Percentiles rank a stretch among this genome's conserved stretches.
These are phyloP conservation scores for Scophthalmus maximus DNA, from an alignment of 2,113 vertebrate genomes.

Conservation along the genomic window DNA sequence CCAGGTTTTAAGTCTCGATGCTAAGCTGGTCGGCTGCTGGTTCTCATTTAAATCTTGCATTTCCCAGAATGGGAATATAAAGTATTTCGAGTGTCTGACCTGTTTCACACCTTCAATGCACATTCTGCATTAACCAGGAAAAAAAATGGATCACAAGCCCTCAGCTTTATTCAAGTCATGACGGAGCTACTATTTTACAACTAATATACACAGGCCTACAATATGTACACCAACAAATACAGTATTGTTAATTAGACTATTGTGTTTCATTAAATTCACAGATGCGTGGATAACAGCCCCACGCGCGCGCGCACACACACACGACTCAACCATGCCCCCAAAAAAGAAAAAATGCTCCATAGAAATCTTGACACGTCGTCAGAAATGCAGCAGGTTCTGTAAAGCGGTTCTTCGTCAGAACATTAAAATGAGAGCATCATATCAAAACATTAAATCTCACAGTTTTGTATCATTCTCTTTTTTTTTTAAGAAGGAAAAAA, in stretches of 20 bases:
- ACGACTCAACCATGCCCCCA: constrained; percentile 29
- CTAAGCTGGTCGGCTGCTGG: no score
- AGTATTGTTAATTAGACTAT: constrained; percentile 51
- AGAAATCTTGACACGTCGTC: constrained; percentile 69
- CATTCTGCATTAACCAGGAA: constrained; percentile 3
- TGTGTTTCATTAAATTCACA: constrained; percentile 55
- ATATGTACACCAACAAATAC: constrained; percentile 72
- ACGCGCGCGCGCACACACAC: constrained; percentile 17
- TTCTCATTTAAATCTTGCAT: no score
- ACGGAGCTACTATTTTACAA: constrained; percentile 63
- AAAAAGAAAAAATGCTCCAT: constrained; percentile 43
- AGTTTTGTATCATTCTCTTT: constrained; percentile 34
- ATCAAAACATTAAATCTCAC: constrained; percentile 65
- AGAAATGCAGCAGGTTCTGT: constrained; percentile 63
- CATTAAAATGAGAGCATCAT: constrained; percentile 65
- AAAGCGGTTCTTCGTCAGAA: constrained; percentile 59
- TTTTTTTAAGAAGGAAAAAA: constrained; percentile 42
- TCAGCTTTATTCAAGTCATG: constrained; percentile 75
- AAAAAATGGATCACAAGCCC: constrained; percentile 28
- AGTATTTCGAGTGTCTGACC: background rate
- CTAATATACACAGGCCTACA: constrained; percentile 72
- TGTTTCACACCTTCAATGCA: background rate
- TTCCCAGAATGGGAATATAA: no score
- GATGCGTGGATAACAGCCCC: constrained; percentile 41
- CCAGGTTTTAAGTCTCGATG: no score